Base-by-base conservation (phyloP, 2,888 invertebrate genomes). In the Acleris emargana region DNA sequence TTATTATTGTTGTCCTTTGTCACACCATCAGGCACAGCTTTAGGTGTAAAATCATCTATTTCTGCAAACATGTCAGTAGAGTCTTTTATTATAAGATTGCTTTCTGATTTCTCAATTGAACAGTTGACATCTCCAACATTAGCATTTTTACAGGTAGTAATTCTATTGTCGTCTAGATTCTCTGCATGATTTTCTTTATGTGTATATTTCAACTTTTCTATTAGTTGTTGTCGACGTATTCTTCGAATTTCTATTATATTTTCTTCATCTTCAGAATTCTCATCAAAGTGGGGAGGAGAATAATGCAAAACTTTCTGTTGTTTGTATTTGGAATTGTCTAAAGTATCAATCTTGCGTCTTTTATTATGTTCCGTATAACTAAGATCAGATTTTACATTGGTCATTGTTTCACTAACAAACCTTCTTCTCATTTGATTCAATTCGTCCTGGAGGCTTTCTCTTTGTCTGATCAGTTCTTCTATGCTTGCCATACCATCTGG, bases 41-140 rank as follows among this genome's bases (percentile, higher is more conserved):
- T 95, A 77, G 95, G 94, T 47, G 95, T 94, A 84, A 98, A 97
- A 82, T 97, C 96, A 84, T 97, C 97, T 76, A 96, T 96, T 81
- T 98, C 98, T 63, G 98, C 97, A 93, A 98, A 97, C 97, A 97
- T 97, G 81, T 97, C 97, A 94, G 96, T 96, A 20, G 78, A 94
- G 94, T 72, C 93, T 91, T 80, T 80, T 58, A 66, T 62, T 38
- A 69, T 69, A 32, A 89, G 86, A 76, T 94, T 94, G 20, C 79
- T 78, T 68, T 84, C 75, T 71, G 79, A 73, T 67, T 75, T 69
- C 54, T 79, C 63, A 38, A 25, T 53, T 60, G 69, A 68, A 55
- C 71, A 79, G 66, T 76, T 76, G 55, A 76, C 74, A 66, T 73
- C 75, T 22, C 69, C 51, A 38, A 47, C 32, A 61, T 54, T 51